These are phyloP conservation scores for Bombus waltoni DNA, from an alignment of 1,140 invertebrate species.

Conservation along the genomic window DNA sequence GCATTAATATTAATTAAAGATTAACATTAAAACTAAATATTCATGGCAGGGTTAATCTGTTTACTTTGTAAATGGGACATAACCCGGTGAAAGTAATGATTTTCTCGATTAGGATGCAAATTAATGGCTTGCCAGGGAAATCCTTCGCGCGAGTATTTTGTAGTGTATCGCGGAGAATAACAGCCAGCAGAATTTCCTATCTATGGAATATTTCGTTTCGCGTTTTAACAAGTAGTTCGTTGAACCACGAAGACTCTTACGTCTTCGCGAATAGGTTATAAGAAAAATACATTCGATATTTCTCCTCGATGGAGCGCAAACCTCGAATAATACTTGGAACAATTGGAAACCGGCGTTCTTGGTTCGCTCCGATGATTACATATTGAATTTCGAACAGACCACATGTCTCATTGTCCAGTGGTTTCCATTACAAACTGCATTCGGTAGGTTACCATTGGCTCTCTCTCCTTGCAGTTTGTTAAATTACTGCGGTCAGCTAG, in stretches of 20 bases:
- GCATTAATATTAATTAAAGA: slow-evolving; percentile 52
- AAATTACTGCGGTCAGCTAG: slow-evolving; percentile 25
- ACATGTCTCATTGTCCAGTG: not conserved
- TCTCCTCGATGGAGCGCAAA: not conserved
- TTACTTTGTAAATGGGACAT: slow-evolving; percentile 50
- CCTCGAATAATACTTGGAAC: not conserved
- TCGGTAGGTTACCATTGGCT: not conserved
- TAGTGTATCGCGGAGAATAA: slow-evolving; percentile 7
- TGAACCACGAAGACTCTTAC: not conserved
- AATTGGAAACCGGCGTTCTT: not conserved
- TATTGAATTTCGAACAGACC: not conserved
- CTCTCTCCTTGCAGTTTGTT: slow-evolving; percentile 21
- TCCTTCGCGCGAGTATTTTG: slow-evolving; percentile 18
- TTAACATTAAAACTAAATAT: slow-evolving; percentile 44
- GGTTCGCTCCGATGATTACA: not conserved
- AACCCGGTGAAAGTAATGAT: slow-evolving; percentile 45
- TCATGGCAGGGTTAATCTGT: slow-evolving; percentile 29
- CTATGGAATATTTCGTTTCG: not conserved
- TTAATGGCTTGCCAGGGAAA: slow-evolving; percentile 47
- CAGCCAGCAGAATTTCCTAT: not conserved
- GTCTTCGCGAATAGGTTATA: too few relatives aligned
- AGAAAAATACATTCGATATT: not conserved
- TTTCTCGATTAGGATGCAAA: slow-evolving; percentile 54
- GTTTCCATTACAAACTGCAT: slow-evolving; percentile 20
- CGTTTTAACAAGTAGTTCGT: not conserved